Base-by-base conservation (phyloP, 2,888 invertebrate genomes). In the Brachylomia viminalis region DNA sequence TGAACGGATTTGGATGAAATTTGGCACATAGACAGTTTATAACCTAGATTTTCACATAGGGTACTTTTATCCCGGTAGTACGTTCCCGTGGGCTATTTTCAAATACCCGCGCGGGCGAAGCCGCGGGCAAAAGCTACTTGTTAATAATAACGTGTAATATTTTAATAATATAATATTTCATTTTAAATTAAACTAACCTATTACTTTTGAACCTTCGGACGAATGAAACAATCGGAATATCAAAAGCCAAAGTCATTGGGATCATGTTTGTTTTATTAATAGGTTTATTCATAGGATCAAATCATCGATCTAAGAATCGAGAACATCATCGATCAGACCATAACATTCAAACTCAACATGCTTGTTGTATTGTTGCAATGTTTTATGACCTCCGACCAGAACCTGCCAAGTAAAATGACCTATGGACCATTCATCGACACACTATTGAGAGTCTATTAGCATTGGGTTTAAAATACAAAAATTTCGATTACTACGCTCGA, bases 61-160 rank as follows among this genome's bases (percentile, higher is more conserved):
- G 38, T 38, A 38, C 38, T 38, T 38, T 38, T 38, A 38, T 38
- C 38, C 38, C 38, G 38, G 38, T 38, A 38, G 38, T 38, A 38
- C 38, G 38, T 38, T 38, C 38, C 5, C 38, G 38, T 38, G 38
- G 7, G 38, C 2, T 38, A 38, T 42, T 10, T 42, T 42, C 8
- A 8, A 10, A 42, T 10, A 10, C 1, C 42, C 8, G 10, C 8
- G 42, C 8, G 42, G 10, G 10, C 42, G 42, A 42, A 42, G 10
- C 1, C 42, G 42, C 10, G 42, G 42, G 42, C 42, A 42, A 10
- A 42, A 38, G 42, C 10, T 42, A 10, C 10, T 33, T 47, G 17
- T 23, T 45, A 20, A 72, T 73, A 17, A 38, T 74, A 8, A 4
- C 10, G 5, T 30, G 27, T 72, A 30, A 27, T 73, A 49, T 59